A percentile compares a stretch with the other conserved stretches of the same genome.
phyloP scores from a whole-genome alignment of 2,113 vertebrate genomes.

The Hystrix brachyura region DNA sequence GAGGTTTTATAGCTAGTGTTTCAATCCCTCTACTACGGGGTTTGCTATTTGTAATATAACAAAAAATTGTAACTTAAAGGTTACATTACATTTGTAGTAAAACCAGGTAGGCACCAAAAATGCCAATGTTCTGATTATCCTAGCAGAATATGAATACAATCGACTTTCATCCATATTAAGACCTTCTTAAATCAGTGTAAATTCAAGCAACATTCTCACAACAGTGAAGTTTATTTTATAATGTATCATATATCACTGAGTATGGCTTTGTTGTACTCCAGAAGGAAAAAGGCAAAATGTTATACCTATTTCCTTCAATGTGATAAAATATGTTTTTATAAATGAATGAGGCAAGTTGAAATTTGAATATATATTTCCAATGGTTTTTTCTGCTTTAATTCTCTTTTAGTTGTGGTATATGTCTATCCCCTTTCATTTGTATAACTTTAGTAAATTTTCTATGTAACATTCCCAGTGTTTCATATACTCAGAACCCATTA shows the following conservation, averaged over 20 bases:
- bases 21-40: background rate
- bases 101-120: background rate
- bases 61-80: background rate
- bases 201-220: background rate
- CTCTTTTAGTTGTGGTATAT: background rate
- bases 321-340: background rate
- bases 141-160: background rate
- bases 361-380: background rate
- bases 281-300: background rate
- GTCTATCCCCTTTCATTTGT: background rate
- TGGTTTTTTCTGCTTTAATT: background rate
- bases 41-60: background rate
- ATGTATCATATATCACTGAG: background rate
- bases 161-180: background rate
- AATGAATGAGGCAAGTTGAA: background rate
- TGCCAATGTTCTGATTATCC: background rate
- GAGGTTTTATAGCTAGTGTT: background rate
- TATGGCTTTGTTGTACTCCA: background rate
- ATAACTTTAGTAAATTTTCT: background rate
- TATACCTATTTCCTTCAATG: background rate
- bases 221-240: background rate
- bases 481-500: background rate
- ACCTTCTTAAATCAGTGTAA: background rate
- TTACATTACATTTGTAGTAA: background rate
- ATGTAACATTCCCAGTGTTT: background rate